Evolutionary conservation across 2,888 invertebrate species (phyloP).

Genomic region (Acrocyrtus sp.): DNA sequence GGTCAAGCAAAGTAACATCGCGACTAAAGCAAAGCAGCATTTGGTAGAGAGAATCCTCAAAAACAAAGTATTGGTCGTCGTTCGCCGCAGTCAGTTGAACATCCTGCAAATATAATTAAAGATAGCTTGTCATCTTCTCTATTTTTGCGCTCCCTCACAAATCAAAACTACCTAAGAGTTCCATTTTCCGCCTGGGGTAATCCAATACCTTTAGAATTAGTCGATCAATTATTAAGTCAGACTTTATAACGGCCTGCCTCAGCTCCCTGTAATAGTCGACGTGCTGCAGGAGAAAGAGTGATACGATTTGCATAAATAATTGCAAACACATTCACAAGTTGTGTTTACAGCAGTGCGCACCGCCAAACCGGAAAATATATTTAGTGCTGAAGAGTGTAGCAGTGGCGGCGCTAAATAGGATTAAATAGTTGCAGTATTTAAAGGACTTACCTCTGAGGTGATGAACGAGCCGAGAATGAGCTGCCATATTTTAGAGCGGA

Average conservation of each 20-base stretch:
- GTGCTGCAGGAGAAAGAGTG: slow-evolving; percentile 71
- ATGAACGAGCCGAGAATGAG: slow-evolving; percentile 78
- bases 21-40: slow-evolving; percentile 91
- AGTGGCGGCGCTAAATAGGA: too few relatives aligned
- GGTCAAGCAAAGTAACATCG: slow-evolving; percentile 81
- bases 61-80: slow-evolving; percentile 98
- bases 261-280: slow-evolving; percentile 80
- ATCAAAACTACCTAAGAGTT: not conserved
- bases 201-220: slow-evolving; percentile 92
- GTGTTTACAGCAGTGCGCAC: too few relatives aligned
- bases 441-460: slow-evolving; percentile 70
- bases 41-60: slow-evolving; percentile 95
- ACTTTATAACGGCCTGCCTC: slow-evolving; percentile 83
- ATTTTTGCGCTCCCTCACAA: not conserved
- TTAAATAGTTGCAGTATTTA: too few relatives aligned
- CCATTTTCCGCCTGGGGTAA: not conserved
- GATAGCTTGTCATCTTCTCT: not conserved
- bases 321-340: too few relatives aligned
- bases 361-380: too few relatives aligned
- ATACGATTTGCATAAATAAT: not conserved
- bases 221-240: slow-evolving; percentile 93
- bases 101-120: slow-evolving; percentile 71
- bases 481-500: slow-evolving; percentile 86
- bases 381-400: too few relatives aligned
- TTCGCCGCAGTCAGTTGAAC: slow-evolving; percentile 96